Conservation (phyloP, 2,797 vertebrate species). For the Enteromius afrohamiltoni region DNA sequence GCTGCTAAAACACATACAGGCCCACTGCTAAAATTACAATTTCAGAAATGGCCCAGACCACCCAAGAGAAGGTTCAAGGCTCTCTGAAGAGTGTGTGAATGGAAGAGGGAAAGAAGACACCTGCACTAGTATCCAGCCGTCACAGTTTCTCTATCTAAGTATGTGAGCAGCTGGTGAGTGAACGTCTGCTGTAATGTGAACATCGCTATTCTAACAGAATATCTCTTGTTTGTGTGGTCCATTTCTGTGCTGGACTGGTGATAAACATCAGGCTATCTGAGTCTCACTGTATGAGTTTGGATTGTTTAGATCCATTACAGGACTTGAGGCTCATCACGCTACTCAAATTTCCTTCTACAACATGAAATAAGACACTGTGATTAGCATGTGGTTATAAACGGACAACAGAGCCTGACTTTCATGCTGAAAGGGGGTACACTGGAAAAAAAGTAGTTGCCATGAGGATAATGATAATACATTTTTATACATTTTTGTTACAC, state of each 20-base stretch:
- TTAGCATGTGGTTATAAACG: neutral
- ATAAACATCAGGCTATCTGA: constrained; percentile 3
- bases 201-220: constrained; percentile 5
- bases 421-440: neutral
- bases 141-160: neutral
- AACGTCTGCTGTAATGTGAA: neutral
- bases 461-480: neutral
- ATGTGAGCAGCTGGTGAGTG: neutral
- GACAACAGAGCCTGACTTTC: neutral
- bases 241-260: neutral
- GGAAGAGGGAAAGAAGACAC: constrained; percentile 26
- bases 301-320: neutral
- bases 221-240: constrained; percentile 29
- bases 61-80: neutral
- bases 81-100: neutral
- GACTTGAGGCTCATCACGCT: neutral
- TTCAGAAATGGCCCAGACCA: neutral
- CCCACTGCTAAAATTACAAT: neutral
- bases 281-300: neutral
- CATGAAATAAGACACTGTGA: neutral
- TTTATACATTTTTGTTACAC: no score
- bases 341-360: neutral
- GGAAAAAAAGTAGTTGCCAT: neutral
- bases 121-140: neutral
- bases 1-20: neutral